Evolutionary conservation across 2,888 invertebrate genomes (phyloP).

Genomic region (Labia minor): DNA sequence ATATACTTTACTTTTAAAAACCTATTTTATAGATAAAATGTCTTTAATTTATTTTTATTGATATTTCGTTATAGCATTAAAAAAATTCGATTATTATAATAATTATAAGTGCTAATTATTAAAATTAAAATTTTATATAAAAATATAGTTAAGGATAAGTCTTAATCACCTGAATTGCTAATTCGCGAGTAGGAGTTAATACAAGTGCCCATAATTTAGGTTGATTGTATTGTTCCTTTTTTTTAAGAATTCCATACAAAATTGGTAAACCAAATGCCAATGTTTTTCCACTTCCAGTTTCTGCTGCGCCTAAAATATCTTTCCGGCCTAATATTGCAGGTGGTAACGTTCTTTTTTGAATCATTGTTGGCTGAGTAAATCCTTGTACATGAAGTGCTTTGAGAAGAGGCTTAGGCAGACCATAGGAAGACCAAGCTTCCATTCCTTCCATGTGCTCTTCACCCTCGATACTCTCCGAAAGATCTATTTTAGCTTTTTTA

Average conservation of each 20-base stretch:
- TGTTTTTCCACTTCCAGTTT: slow-evolving; percentile 98
- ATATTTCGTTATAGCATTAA: no score
- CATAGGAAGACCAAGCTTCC: slow-evolving; percentile 54
- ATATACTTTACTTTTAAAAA: no score
- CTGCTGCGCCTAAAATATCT: slow-evolving; percentile 96
- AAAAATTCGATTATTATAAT: no score
- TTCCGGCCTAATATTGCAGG: slow-evolving; percentile 74
- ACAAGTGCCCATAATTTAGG: slow-evolving; percentile 67
- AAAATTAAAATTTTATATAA: no score
- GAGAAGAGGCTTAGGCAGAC: slow-evolving; percentile 57
- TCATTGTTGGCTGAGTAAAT: slow-evolving; percentile 75
- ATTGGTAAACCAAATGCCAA: slow-evolving; percentile 95
- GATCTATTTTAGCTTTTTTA: slow-evolving; percentile 21
- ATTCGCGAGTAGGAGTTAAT: slow-evolving; percentile 89
- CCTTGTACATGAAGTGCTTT: slow-evolving; percentile 62
- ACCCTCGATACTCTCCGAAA: slow-evolving; percentile 22
- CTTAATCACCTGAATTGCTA: slow-evolving; percentile 93
- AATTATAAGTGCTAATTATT: no score
- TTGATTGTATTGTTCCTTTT: slow-evolving; percentile 41
- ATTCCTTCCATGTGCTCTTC: slow-evolving; percentile 40
- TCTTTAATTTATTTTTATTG: no score
- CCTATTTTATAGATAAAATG: no score
- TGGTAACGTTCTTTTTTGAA: slow-evolving; percentile 65
- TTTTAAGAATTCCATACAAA: slow-evolving; percentile 67
- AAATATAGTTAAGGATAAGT: no score